A percentile compares a stretch with the other conserved stretches of the same genome.
These are phyloP conservation scores for Grus americana DNA, from an alignment of 2,113 vertebrate species.

Conservation along the genomic window DNA sequence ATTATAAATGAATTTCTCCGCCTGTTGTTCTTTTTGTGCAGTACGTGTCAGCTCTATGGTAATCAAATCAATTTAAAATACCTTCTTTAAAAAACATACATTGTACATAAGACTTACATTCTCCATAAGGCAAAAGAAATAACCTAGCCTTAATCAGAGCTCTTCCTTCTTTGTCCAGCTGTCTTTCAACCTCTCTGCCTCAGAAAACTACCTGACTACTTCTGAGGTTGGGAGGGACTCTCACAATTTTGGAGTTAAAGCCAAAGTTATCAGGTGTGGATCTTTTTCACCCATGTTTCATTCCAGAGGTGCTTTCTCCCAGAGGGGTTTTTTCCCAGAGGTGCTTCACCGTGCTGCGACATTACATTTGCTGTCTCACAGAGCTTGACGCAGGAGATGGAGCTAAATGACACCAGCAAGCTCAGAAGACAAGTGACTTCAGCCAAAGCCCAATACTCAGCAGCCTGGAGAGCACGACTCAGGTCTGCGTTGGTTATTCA, in stretches of 20 bases:
- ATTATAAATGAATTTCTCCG: constrained; percentile 60
- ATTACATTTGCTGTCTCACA: background rate
- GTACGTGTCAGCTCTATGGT: constrained; percentile 41
- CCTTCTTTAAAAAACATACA: constrained; percentile 19
- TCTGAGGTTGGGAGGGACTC: background rate
- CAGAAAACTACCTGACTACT: background rate
- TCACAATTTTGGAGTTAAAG: background rate
- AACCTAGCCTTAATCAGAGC: background rate
- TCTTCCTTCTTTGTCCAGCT: background rate
- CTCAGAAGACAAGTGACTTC: background rate
- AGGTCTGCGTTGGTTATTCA: background rate
- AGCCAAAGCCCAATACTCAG: background rate
- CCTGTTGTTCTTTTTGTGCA: constrained; percentile 48
- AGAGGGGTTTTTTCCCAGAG: background rate
- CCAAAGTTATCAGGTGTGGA: background rate
- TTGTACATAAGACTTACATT: background rate
- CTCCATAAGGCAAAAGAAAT: background rate
- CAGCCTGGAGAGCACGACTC: background rate
- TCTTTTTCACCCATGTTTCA: background rate
- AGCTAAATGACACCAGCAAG: background rate
- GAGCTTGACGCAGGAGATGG: background rate
- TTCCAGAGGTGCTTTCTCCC: background rate
- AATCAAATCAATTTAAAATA: constrained; percentile 54
- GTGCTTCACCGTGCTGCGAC: background rate
- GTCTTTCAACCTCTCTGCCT: background rate